Evolutionary conservation across 2,888 invertebrate genomes (phyloP), one percentile per base, ranked within the genome.

Genomic region (Xylota sylvarum): DNA sequence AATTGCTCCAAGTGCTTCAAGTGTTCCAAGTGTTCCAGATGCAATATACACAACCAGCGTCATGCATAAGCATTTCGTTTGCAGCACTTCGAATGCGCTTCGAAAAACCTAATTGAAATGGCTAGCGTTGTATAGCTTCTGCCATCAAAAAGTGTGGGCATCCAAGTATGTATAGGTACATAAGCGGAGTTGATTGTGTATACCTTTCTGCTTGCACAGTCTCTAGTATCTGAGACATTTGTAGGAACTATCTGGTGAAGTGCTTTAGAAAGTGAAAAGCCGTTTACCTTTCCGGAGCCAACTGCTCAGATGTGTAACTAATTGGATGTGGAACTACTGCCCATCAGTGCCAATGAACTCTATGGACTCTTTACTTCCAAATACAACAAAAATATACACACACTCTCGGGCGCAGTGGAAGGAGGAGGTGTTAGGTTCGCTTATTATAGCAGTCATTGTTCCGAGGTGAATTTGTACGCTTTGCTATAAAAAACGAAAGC

Each of bases 201-300:
- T 65, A 67, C 56, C 76, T 48, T 58, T 56, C 37, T 43, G 17
- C 46, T 50, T 50, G 48, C 76, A 50, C 48, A 12, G 46, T 10
- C 37, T 9, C 12, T 37, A 27, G n/a, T 23, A 10, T 27, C 19
- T 23, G 3, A 14, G 30, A 14, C 37, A 30, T 9, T 14, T 40
- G 14, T 14, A 52, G 50, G 64, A 69, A 43, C 23, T 5, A 55
- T 27, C 19, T 6, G 52, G 35, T 40, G 43, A 69, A 69, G 23
- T 60, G 64, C 37, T 64, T 72, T 79, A 79, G 79, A 79, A 79
- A 79, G 79, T 79, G 79, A 79, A 79, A 79, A 79, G 79, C 27
- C 72, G 64, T 79, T 72, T 79, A 48, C 79, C 72, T 79, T 72
- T 72, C 62, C 78, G 14, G 30, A 64, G 64, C 37, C 50, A 64